Evolutionary conservation across 2,888 invertebrate species (phyloP), one percentile per base, ranked within the genome.

Genomic region (Conops quadrifasciatus): DNA sequence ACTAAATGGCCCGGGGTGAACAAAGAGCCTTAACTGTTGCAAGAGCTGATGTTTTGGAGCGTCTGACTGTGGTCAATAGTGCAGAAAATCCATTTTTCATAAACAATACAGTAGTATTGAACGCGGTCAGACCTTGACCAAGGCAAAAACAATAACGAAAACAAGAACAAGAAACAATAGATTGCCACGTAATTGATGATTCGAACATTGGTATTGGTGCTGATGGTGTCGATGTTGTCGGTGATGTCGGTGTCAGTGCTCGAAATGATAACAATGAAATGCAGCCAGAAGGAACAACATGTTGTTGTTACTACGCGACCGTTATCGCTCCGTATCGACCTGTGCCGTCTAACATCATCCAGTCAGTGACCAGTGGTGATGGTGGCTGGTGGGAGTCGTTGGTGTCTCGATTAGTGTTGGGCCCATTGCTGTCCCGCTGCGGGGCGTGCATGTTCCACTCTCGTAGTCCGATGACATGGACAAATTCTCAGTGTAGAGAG

Each of bases 41-140:
- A n/a, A n/a, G n/a, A n/a, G n/a, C n/a, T n/a, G n/a, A n/a, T n/a
- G n/a, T n/a, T n/a, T n/a, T n/a, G n/a, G n/a, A n/a, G n/a, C n/a
- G n/a, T n/a, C n/a, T 47, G 24, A 59, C 59, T 59, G 59, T 59
- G 59, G 59, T 26, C 62, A 62, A 19, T 24, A 62, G 21, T 62
- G 62, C 56, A 64, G 63, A 72, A 72, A 72, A 72, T 70, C 59
- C 62, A 69, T 72, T 72, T 70, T 72, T 51, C 36, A 19, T 11
- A 30, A 53, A 66, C 16, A 64, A 58, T 70, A 62, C 70, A 13
- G 26, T 19, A 43, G 15, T 7, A n/a, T 30, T 24, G 16, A 51
- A 47, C 59, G 3, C 30, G n/a, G 24, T 21, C n/a, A n/a, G 19
- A 24, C 53, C 53, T 19, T n/a, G 21, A 53, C 2, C 4, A 60